phyloP scores from a whole-genome alignment of 2,113 vertebrate genomes.

The Prochilodus magdalenae region DNA sequence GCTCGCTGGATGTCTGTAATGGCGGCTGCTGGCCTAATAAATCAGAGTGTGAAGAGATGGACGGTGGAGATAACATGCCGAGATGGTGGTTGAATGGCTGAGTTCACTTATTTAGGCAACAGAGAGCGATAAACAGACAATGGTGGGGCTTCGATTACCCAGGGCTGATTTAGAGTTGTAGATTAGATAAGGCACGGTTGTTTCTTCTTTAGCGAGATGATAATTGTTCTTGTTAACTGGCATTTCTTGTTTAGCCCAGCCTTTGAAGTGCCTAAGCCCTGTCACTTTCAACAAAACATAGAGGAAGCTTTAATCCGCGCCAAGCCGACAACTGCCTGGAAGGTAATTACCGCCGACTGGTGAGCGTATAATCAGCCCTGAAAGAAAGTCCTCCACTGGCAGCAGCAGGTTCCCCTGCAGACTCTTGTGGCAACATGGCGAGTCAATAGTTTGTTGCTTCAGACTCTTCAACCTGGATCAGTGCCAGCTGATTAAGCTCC shows the following conservation, averaged over 20 bases:
- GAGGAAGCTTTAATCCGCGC: neutral
- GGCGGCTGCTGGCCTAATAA: neutral
- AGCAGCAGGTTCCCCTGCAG: neutral
- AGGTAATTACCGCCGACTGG: neutral
- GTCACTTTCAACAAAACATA: neutral
- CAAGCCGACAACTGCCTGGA: neutral
- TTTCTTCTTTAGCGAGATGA: neutral
- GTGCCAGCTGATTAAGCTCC: neutral
- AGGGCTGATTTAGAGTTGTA: neutral
- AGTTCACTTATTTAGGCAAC: neutral
- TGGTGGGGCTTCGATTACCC: neutral
- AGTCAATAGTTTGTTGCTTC: constrained; percentile 2
- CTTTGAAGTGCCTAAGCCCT: neutral
- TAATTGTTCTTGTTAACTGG: neutral
- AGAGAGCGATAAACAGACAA: neutral
- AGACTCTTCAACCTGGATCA: constrained; percentile 18
- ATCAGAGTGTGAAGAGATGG: neutral
- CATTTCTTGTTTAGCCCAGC: neutral
- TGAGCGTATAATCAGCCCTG: neutral
- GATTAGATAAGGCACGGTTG: neutral
- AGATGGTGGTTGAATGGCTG: neutral
- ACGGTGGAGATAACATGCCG: neutral
- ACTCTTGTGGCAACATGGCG: neutral
- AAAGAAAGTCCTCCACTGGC: neutral
- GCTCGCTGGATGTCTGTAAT: too few relatives aligned